Evolutionary conservation across 23 tunicate species (phyloP).

Genomic region (Trididemnum clinides): DNA sequence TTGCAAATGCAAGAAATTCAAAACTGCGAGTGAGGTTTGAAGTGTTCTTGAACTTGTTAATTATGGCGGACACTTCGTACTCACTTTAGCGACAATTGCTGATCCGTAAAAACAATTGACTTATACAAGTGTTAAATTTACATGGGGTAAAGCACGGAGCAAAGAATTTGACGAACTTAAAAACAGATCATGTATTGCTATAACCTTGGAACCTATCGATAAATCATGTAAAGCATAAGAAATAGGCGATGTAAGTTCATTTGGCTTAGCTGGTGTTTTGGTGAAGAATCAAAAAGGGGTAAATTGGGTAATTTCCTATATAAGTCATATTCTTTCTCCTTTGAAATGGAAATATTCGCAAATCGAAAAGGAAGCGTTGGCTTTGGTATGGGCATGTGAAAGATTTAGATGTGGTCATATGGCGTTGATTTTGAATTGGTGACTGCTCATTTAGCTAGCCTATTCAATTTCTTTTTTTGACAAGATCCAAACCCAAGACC

Average conservation of each 20-base stretch:
- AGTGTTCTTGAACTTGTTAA: not conserved
- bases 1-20: not conserved
- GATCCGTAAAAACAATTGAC: not conserved
- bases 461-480: not conserved
- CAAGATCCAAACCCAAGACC: conserved; percentile 1
- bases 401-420: not conserved
- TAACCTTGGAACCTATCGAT: not conserved
- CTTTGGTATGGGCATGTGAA: conserved; percentile 20
- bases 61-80: not conserved
- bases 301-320: not conserved
- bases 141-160: no score
- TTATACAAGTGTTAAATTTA: not conserved
- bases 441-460: not conserved
- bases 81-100: not conserved
- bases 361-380: conserved; percentile 11
- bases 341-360: not conserved
- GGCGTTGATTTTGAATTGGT: conserved; percentile 7
- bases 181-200: not conserved
- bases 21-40: not conserved
- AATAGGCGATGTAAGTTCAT: not conserved
- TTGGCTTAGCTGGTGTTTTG: not conserved
- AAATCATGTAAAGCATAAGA: not conserved
- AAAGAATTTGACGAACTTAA: no score
- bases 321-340: not conserved
- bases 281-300: not conserved